Evolutionary conservation across 2,888 invertebrate genomes (phyloP), one percentile per base, ranked within the genome.

Genomic region (Leucania comma): DNA sequence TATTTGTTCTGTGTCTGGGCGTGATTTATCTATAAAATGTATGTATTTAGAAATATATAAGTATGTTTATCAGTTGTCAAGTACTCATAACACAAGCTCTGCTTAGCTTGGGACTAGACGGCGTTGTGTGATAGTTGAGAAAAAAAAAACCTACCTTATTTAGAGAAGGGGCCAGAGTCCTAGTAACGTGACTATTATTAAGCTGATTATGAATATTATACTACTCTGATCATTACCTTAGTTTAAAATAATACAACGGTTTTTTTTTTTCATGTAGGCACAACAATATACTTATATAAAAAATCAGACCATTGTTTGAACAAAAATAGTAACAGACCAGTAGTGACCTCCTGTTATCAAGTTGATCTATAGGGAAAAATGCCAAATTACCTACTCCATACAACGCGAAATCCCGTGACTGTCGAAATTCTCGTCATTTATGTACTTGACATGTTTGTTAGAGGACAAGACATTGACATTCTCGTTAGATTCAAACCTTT

Each of bases 391-490:
- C 26, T 54, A 67, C 64, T 64, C 24, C 12, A 51, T 35, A 62
- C 66, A 63, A 64, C 65, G 63, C 70, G 48, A 76, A 81, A 74
- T 78, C 74, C 81, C 60, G 60, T 72, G 64, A 53, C 53, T 65
- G 57, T 76, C 42, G 42, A 29, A 58, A 26, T 17, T 10, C 24
- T 63, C 78, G 75, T 80, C 78, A 79, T 32, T 10, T 4, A 0
- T 48, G 79, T 57, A 68, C 85, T 85, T 84, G 85, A 85, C 85
- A 85, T 65, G 58, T 73, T 72, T 81, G 26, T 32, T 69, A 61
- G 62, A 84, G 85, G 84, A 84, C 82, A 50, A 42, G 51, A 32
- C 78, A 73, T 80, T 84, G 78, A 74, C 60, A 80, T 80, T 80
- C 75, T 64, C 58, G 54, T 20, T 54, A 57, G 0, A 60, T 53